Conservation (phyloP, 1,140 invertebrate species). For the Watersipora subatra region DNA sequence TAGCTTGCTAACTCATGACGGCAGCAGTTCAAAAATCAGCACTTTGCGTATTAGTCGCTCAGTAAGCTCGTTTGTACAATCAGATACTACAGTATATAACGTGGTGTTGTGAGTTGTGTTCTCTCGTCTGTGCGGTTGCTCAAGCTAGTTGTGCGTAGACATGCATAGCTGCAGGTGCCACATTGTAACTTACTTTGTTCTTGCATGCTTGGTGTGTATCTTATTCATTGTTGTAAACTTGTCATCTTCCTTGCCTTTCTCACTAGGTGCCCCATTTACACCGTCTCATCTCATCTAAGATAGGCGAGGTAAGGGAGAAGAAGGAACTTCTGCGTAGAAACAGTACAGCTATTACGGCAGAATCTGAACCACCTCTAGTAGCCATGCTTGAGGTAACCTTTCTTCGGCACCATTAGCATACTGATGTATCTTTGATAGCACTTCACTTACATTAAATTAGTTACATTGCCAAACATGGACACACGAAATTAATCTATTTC, state of each 20-base stretch:
- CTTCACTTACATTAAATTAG: too few relatives aligned
- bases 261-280: neutral
- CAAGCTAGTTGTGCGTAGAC: too few relatives aligned
- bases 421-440: too few relatives aligned
- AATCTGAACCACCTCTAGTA: neutral
- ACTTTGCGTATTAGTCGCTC: neutral
- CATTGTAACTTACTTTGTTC: neutral
- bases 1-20: neutral
- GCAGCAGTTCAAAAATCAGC: conserved; percentile 45
- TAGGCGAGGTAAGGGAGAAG: neutral
- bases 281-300: neutral
- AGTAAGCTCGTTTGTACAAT: too few relatives aligned
- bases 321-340: neutral
- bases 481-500: too few relatives aligned
- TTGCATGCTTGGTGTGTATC: neutral
- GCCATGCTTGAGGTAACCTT: neutral
- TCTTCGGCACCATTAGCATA: too few relatives aligned
- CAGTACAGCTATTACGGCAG: neutral
- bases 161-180: too few relatives aligned
- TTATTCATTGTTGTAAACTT: neutral
- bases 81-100: too few relatives aligned
- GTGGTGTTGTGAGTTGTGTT: too few relatives aligned
- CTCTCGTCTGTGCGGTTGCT: too few relatives aligned
- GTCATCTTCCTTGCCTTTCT: neutral
- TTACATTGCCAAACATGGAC: too few relatives aligned